Evolutionary conservation across 1,140 invertebrate species (phyloP).

Genomic region (Drosophila takahashii): DNA sequence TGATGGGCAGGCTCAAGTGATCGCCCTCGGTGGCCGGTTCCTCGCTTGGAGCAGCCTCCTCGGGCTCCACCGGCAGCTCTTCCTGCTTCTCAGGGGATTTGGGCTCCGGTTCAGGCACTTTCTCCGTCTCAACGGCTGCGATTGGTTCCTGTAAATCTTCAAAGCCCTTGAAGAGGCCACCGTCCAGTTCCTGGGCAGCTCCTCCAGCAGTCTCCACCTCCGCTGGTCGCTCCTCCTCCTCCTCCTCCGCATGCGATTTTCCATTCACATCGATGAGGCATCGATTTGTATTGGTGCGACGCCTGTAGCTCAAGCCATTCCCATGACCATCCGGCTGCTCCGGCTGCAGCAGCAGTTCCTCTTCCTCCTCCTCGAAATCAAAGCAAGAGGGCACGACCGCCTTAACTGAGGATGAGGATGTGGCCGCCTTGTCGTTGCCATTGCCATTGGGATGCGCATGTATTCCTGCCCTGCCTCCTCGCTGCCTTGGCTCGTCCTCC

Average conservation of each 20-base stretch:
- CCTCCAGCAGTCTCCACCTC: not conserved
- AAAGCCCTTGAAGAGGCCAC: conserved; percentile 40
- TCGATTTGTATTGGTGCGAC: conserved; percentile 19
- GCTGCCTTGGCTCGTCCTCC: conserved; percentile 40
- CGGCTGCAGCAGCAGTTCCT: conserved; percentile 22
- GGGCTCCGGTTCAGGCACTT: not conserved
- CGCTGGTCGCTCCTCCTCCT: not conserved
- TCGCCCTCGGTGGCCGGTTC: not conserved
- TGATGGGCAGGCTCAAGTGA: conserved; percentile 61
- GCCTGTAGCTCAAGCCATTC: conserved; percentile 44
- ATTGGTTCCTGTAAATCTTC: conserved; percentile 6
- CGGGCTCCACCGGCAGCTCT: not conserved
- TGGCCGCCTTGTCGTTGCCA: conserved; percentile 1
- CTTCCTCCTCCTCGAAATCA: conserved; percentile 67
- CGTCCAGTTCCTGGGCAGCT: not conserved
- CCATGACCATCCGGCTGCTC: conserved; percentile 26
- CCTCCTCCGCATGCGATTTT: not conserved
- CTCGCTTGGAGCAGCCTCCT: not conserved
- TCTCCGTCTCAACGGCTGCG: not conserved
- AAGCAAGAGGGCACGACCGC: conserved; percentile 53
- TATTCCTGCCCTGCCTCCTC: too few relatives aligned
- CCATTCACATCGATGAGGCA: not conserved
- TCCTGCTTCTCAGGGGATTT: too few relatives aligned
- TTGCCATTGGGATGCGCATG: conserved; percentile 1
- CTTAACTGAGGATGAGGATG: conserved; percentile 2